phyloP scores from a whole-genome alignment of 2,113 vertebrate species.

The Opisthocomus hoazin region DNA sequence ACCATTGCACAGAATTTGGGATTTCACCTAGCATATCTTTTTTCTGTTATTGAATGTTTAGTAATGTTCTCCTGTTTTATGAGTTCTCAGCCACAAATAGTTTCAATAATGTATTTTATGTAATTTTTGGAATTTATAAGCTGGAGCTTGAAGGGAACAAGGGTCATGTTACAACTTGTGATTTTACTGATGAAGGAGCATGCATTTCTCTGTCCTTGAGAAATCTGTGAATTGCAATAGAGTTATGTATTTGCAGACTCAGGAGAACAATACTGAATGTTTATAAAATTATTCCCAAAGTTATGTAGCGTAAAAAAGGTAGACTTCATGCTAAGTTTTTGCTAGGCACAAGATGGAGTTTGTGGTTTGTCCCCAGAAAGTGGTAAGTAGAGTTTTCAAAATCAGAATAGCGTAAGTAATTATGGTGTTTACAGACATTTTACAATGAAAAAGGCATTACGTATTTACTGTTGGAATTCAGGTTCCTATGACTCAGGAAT shows the following conservation, averaged over 20 bases:
- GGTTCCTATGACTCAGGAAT: not conserved
- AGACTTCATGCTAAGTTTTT: not conserved
- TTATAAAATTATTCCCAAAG: not conserved
- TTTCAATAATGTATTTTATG: not conserved
- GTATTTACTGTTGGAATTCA: not conserved
- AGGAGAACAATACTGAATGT: not conserved
- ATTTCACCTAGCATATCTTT: not conserved
- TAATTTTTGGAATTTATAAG: not conserved
- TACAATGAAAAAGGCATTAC: not conserved
- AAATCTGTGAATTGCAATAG: not conserved
- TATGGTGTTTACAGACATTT: not conserved
- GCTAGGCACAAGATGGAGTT: not conserved
- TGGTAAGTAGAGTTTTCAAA: not conserved
- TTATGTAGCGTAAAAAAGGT: not conserved
- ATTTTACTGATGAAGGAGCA: not conserved
- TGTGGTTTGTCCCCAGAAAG: not conserved
- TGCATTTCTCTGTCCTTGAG: not conserved
- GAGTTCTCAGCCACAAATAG: not conserved
- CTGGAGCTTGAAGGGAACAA: not conserved
- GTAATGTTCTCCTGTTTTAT: not conserved
- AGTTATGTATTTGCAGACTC: not conserved
- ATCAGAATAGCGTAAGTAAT: not conserved
- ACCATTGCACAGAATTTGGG: not conserved
- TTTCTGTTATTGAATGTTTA: not conserved
- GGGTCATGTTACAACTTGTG: not conserved